Evolutionary conservation across 2,113 vertebrate genomes (phyloP).

Genomic region (Bombycilla garrulus): DNA sequence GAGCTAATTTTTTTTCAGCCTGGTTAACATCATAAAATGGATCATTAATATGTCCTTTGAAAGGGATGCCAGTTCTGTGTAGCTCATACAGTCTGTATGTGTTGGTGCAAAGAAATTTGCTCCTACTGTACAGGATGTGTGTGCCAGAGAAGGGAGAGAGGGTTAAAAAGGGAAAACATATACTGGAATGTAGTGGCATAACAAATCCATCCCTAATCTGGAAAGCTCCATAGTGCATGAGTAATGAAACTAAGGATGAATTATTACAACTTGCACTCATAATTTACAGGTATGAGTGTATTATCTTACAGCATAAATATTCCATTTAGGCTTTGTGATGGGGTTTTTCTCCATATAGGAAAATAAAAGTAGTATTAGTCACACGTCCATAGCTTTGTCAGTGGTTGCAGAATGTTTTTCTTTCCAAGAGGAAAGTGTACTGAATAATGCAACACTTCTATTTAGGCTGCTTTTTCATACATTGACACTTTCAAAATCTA

Average conservation of each 20-base stretch:
- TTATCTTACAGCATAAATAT: slow-evolving; percentile 69
- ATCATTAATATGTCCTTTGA: slow-evolving; percentile 27
- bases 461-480: slow-evolving; percentile 22
- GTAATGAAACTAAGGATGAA: slow-evolving; percentile 59
- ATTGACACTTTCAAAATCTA: slow-evolving; percentile 42
- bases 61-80: background rate
- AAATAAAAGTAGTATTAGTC: slow-evolving; percentile 61
- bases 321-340: slow-evolving; percentile 49
- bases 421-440: slow-evolving; percentile 28
- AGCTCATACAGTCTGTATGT: background rate
- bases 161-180: slow-evolving; percentile 28
- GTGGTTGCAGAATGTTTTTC: slow-evolving; percentile 52
- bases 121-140: background rate
- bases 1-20: slow-evolving; percentile 6
- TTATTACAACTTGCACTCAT: slow-evolving; percentile 50
- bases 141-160: background rate
- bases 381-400: slow-evolving; percentile 51
- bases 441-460: slow-evolving; percentile 51
- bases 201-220: slow-evolving; percentile 57
- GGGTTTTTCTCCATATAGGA: slow-evolving; percentile 51
- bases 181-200: slow-evolving; percentile 48
- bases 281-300: slow-evolving; percentile 56
- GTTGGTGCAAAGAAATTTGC: background rate
- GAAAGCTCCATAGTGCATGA: slow-evolving; percentile 44
- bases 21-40: slow-evolving; percentile 22